Evolutionary conservation across 2,113 vertebrate species (phyloP).

Genomic region (Rhombomys opimus): DNA sequence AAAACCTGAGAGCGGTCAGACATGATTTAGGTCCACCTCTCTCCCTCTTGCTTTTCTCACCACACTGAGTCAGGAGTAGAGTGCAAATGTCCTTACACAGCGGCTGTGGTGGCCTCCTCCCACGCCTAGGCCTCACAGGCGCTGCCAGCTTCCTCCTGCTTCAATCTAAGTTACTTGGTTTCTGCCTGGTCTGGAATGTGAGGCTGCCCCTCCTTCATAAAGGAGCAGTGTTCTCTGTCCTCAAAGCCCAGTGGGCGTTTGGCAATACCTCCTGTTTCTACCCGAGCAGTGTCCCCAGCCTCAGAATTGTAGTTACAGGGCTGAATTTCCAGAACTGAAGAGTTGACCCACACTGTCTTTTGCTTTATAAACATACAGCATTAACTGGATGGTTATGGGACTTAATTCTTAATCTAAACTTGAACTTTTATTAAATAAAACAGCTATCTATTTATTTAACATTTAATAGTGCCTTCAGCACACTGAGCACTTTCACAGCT

Average conservation of each 20-base stretch:
- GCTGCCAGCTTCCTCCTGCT: background rate
- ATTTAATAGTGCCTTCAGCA: background rate
- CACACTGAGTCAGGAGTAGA: background rate
- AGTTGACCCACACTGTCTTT: background rate
- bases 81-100: background rate
- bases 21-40: fast-evolving
- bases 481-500: background rate
- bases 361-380: background rate
- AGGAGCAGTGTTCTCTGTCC: background rate
- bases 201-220: background rate
- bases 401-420: conserved; percentile 14
- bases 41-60: background rate
- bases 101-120: background rate
- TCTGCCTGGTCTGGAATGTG: background rate
- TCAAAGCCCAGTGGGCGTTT: background rate
- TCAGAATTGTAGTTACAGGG: background rate
- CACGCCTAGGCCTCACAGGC: too few relatives aligned
- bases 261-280: background rate
- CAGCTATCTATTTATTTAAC: background rate
- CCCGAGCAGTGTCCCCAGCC: background rate
- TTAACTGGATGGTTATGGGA: background rate
- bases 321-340: background rate
- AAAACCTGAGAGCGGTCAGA: background rate
- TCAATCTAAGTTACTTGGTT: background rate
- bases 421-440: background rate